These are phyloP conservation scores for Carpatolechia fugitivella DNA, from an alignment of 2,888 invertebrate genomes.

Conservation along the genomic window DNA sequence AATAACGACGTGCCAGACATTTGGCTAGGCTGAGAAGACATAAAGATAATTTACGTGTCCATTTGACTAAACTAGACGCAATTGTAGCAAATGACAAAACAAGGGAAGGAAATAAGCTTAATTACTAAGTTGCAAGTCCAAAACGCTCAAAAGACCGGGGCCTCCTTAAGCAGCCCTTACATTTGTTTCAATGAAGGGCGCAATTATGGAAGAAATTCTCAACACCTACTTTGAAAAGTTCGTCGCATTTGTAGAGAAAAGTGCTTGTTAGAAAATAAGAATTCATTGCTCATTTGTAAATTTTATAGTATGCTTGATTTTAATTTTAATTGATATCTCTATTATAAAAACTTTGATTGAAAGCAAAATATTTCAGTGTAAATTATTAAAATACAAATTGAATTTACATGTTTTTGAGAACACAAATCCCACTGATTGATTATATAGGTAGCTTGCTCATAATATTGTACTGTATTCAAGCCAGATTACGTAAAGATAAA, in stretches of 20 bases:
- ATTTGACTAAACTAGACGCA: constrained; percentile 44
- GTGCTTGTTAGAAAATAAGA: constrained; percentile 8
- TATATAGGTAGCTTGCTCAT: no score
- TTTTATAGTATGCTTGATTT: neutral
- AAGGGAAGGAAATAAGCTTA: constrained; percentile 70
- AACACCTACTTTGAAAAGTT: constrained; percentile 51
- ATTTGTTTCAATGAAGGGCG: constrained; percentile 63
- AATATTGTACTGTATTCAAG: no score
- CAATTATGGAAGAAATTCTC: constrained; percentile 66
- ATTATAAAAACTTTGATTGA: no score
- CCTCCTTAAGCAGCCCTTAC: constrained; percentile 62
- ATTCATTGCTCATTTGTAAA: neutral
- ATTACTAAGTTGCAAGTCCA: constrained; percentile 68
- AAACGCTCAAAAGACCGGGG: constrained; percentile 55
- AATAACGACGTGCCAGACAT: constrained; percentile 12
- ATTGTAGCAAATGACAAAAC: constrained; percentile 61
- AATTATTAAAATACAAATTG: no score
- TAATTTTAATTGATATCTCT: no score
- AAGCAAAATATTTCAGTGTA: no score
- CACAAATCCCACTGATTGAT: no score
- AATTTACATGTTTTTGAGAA: no score
- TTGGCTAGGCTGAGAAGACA: neutral
- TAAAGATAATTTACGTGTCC: constrained; percentile 18
- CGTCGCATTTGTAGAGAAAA: constrained; percentile 32
- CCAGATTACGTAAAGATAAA: constrained; percentile 30